These are phyloP conservation scores for Morinoia aosen DNA, from an alignment of 2,888 invertebrate species.

Conservation along the genomic window DNA sequence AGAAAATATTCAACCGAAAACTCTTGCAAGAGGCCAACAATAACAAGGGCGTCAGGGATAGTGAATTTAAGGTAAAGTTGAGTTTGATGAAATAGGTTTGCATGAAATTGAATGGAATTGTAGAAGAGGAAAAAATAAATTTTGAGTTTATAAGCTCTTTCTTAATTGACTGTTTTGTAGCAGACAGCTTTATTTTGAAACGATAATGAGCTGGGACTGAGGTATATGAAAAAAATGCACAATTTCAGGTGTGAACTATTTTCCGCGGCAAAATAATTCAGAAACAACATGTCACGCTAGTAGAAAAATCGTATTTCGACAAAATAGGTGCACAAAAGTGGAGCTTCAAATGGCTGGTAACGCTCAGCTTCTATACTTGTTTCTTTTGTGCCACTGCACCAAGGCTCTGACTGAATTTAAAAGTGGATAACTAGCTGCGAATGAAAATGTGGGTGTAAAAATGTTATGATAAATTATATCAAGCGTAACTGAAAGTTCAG, in stretches of 20 bases:
- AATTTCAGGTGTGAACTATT: neutral
- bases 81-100: neutral
- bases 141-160: neutral
- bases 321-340: neutral
- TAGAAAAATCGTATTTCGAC: neutral
- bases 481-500: neutral
- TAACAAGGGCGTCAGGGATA: constrained; percentile 53
- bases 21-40: constrained; percentile 54
- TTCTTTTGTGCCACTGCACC: neutral
- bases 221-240: neutral
- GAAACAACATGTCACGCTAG: too few species aligned
- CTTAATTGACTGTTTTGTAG: neutral
- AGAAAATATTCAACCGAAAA: constrained; percentile 63
- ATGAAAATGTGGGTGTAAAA: neutral
- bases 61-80: constrained; percentile 61
- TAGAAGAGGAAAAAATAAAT: neutral
- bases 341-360: neutral
- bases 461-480: neutral
- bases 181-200: neutral
- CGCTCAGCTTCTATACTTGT: neutral
- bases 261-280: too few species aligned
- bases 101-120: neutral
- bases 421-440: neutral
- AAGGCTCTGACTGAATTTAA: neutral
- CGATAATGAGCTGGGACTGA: neutral